A percentile compares a stretch with the other conserved stretches of the same genome.
phyloP scores from a whole-genome alignment of 2,797 vertebrate genomes.

The Microcaecilia unicolor region DNA sequence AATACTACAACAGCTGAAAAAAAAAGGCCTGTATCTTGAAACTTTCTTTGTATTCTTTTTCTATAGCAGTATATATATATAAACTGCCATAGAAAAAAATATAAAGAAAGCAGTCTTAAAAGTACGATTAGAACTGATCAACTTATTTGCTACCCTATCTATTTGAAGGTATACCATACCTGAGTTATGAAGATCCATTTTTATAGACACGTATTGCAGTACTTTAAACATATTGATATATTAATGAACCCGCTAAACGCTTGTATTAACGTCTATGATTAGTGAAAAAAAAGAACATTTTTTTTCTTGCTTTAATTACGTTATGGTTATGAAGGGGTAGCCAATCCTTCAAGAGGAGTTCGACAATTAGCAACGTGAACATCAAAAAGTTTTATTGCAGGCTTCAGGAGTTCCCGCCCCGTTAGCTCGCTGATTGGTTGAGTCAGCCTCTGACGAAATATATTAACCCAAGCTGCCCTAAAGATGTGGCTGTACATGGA shows the following conservation, averaged over 20 bases:
- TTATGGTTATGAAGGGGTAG: conserved; percentile 47
- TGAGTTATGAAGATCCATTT: conserved; percentile 35
- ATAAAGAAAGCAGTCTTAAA: not conserved
- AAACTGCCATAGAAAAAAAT: too few species aligned
- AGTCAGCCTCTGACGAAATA: conserved; percentile 67
- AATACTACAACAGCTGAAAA: too few species aligned
- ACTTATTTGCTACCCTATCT: not conserved
- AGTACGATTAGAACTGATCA: not conserved
- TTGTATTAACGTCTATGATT: conserved; percentile 57
- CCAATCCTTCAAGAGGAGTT: conserved; percentile 60
- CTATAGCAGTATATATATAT: not conserved
- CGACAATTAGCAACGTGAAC: conserved; percentile 60
- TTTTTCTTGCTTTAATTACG: conserved; percentile 51
- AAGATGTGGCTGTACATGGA: conserved; percentile 80
- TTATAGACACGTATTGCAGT: conserved; percentile 17
- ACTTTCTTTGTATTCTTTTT: not conserved
- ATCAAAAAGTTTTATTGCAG: conserved; percentile 64
- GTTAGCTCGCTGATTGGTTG: conserved; percentile 54
- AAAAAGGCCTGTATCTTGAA: not conserved
- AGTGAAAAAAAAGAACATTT: conserved; percentile 22
- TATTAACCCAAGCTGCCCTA: conserved; percentile 74
- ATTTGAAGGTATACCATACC: conserved; percentile 39
- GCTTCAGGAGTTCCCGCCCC: conserved; percentile 48
- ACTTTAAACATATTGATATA: conserved; percentile 36
- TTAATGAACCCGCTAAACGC: conserved; percentile 53